A percentile compares a stretch with the other conserved stretches of the same genome.
phyloP scores from a whole-genome alignment of 2,888 invertebrate species.

The Exocentrus adspersus region DNA sequence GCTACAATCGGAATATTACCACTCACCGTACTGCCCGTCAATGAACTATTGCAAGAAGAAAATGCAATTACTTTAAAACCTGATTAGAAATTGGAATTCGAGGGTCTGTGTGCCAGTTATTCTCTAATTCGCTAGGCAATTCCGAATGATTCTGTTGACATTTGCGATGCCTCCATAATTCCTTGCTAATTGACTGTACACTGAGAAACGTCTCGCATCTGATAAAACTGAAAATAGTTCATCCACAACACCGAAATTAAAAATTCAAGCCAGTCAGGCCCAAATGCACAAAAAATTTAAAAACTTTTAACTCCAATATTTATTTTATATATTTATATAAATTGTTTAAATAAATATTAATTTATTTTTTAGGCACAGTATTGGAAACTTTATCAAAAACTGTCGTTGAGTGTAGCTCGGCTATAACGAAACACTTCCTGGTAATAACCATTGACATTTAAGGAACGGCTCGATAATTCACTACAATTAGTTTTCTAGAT shows the following conservation, averaged over 20 bases:
- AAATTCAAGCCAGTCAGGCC: no score
- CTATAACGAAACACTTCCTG: no score
- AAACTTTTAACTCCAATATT: no score
- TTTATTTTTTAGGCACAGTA: no score
- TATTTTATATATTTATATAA: no score
- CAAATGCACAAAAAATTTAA: no score
- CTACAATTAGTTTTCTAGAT: not conserved
- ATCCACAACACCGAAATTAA: no score
- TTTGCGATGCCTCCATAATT: slow-evolving; percentile 29
- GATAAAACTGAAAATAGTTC: no score
- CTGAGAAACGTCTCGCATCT: not conserved
- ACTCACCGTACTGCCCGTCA: slow-evolving; percentile 40
- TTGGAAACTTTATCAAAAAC: no score
- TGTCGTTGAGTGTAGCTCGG: no score
- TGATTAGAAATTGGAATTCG: slow-evolving; percentile 53
- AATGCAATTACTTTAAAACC: slow-evolving; percentile 57
- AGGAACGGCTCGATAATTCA: slow-evolving; percentile 4
- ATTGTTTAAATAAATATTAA: no score
- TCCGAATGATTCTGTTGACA: slow-evolving; percentile 44
- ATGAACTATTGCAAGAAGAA: slow-evolving; percentile 57
- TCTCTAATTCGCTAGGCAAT: slow-evolving; percentile 52
- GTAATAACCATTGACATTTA: slow-evolving; percentile 42
- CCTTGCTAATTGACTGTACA: not conserved
- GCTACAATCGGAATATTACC: slow-evolving; percentile 55
- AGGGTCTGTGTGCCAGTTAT: slow-evolving; percentile 50